These are phyloP conservation scores for Bryconaethiops microstoma DNA, from an alignment of 2,797 vertebrate genomes.

Conservation along the genomic window DNA sequence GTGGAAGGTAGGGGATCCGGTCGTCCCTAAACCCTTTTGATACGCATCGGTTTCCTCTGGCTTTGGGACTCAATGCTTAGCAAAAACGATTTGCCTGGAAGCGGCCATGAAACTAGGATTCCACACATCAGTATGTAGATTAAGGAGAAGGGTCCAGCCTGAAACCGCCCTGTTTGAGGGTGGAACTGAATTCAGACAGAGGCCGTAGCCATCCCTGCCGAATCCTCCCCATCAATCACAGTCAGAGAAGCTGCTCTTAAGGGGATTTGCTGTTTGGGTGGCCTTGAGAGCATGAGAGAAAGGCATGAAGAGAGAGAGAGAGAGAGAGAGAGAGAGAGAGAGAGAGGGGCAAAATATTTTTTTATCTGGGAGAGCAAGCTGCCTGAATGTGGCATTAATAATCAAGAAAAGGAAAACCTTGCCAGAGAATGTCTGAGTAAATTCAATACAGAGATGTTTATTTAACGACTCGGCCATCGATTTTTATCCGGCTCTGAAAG, in stretches of 20 bases:
- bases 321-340: slow-evolving; percentile 24
- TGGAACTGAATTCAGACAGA: background rate
- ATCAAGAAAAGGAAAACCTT: slow-evolving; percentile 32
- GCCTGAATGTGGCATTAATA: slow-evolving; percentile 38
- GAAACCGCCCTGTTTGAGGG: background rate
- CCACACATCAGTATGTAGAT: background rate
- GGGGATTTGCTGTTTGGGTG: slow-evolving; percentile 23
- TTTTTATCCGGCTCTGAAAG: slow-evolving; percentile 67
- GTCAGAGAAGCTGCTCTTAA: slow-evolving; percentile 9
- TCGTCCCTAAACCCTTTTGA: background rate
- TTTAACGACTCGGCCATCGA: slow-evolving; percentile 60
- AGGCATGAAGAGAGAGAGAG: slow-evolving; percentile 1
- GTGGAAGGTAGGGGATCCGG: slow-evolving; percentile 1
- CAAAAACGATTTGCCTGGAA: background rate
- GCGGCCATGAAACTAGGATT: slow-evolving; percentile 1
- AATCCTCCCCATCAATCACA: slow-evolving; percentile 21
- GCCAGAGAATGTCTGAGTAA: slow-evolving; percentile 16
- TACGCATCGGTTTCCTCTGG: background rate
- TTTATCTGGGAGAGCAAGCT: background rate
- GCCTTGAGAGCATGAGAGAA: slow-evolving; percentile 43
- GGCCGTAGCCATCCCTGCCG: background rate
- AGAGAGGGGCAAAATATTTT: slow-evolving; percentile 34
- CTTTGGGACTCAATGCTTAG: background rate
- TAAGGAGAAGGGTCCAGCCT: background rate
- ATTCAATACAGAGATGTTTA: slow-evolving; percentile 67